A percentile compares a stretch with the other conserved stretches of the same genome.
phyloP scores from a whole-genome alignment of 2,113 vertebrate species.

The Pseudorectes ferrugineus region DNA sequence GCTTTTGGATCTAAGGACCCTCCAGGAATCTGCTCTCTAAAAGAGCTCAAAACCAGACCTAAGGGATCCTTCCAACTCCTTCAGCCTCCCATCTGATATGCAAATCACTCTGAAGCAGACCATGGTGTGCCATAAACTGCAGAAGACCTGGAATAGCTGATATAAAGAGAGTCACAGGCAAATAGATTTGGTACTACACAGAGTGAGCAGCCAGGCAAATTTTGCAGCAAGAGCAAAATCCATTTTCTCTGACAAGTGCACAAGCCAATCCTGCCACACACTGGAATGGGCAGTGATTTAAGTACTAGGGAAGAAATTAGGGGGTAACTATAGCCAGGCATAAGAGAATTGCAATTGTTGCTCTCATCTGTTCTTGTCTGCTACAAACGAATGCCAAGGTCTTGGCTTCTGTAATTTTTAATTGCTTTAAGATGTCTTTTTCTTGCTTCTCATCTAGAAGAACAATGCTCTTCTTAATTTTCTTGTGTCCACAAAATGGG shows the following conservation, averaged over 20 bases:
- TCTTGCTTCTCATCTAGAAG: neutral
- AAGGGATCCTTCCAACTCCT: neutral
- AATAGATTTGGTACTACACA: constrained; percentile 6
- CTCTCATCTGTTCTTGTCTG: neutral
- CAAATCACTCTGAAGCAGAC: constrained; percentile 59
- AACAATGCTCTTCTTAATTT: neutral
- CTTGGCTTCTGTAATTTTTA: constrained; percentile 2
- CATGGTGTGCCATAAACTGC: constrained; percentile 52
- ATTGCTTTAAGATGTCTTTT: neutral
- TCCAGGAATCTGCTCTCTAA: neutral
- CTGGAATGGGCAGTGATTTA: neutral
- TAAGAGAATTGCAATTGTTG: neutral
- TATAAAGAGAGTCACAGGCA: constrained; percentile 47
- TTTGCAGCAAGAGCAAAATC: neutral
- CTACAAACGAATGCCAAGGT: neutral
- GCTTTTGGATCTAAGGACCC: neutral
- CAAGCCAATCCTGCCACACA: neutral
- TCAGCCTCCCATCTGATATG: constrained; percentile 40
- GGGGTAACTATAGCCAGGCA: neutral
- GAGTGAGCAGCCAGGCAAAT: constrained; percentile 26
- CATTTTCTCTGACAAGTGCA: neutral
- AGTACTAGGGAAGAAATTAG: neutral
- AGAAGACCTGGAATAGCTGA: constrained; percentile 25
- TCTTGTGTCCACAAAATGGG: neutral
- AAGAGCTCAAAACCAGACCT: neutral